Evolutionary conservation across 2,888 invertebrate genomes (phyloP), one percentile per base, ranked within the genome.

Genomic region (Antheraea yamamai): DNA sequence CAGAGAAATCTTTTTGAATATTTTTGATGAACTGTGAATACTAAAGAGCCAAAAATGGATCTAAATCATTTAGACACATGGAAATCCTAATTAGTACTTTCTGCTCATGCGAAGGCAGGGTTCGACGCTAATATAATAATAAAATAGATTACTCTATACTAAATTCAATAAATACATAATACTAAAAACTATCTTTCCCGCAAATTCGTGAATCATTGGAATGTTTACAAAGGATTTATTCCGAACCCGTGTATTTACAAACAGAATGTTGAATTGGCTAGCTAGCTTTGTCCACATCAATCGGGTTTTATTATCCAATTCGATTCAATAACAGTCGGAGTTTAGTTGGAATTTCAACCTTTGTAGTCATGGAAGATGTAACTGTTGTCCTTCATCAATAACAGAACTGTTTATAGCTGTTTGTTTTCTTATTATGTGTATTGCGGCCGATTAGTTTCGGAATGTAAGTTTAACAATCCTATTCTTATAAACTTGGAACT

Each of bases 211-310:
- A 66, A 14, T 26, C 64, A 23, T 30, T 20, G 30, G 26, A 66
- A 66, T 26, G 64, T 26, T 30, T 66, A 26, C 14, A 66, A 66
- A 30, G 30, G 64, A 66, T 30, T 66, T 66, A 66, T 66, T 66
- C 26, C 64, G 26, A 66, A 66, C 14, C 64, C 16, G 26, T 66
- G 4, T 16, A 30, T 30, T 66, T 66, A 66, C 30, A 66, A 66
- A 66, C 64, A 66, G 1, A 12, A 61, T 23, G n/a, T 61, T 61
- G 23, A 66, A 30, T 66, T 66, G 26, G 64, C 64, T 30, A 30
- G 64, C 64, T 66, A 30, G 64, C 64, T 66, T 30, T 30, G 64
- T 30, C 30, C 26, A 66, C 64, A 26, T 66, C 64, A 66, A 66
- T 30, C 30, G 30, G 64, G 16, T 66, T 66, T 66, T 16, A 66